phyloP scores from a whole-genome alignment of 2,888 invertebrate species.

The Athrips mouffetella region DNA sequence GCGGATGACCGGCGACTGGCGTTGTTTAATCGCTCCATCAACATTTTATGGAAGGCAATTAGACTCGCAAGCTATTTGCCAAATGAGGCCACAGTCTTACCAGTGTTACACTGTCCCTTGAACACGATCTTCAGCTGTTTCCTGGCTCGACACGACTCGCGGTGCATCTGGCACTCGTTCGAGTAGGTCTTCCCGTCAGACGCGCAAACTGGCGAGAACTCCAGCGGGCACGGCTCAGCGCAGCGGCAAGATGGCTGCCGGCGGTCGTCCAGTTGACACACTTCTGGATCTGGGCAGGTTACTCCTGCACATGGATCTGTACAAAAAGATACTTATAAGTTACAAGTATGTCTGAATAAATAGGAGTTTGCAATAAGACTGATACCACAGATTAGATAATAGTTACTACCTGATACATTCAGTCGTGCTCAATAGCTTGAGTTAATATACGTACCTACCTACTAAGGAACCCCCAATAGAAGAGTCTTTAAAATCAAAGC shows the following conservation, averaged over 20 bases:
- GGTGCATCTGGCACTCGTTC: conserved; percentile 90
- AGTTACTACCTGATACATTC: no score
- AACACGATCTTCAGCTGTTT: conserved; percentile 87
- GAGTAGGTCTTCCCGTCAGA: conserved; percentile 90
- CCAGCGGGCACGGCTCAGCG: conserved; percentile 87
- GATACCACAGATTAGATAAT: no score
- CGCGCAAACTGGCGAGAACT: conserved; percentile 87
- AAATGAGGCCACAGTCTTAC: no score
- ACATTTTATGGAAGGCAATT: no score
- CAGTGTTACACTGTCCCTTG: conserved; percentile 89
- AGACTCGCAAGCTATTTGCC: no score
- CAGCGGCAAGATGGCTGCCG: conserved; percentile 90
- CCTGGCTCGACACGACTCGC: conserved; percentile 87
- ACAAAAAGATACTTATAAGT: neutral
- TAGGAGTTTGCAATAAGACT: no score
- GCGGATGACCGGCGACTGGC: no score
- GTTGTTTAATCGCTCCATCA: no score
- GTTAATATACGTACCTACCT: no score
- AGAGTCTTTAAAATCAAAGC: no score
- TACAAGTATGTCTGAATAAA: neutral
- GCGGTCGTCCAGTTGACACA: conserved; percentile 89
- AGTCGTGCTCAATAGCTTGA: no score
- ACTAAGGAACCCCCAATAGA: no score
- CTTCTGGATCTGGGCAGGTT: conserved; percentile 87
- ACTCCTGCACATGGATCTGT: conserved; percentile 91